Base-by-base conservation (phyloP, 2,888 invertebrate species). In the Onthophagus sagittarius region DNA sequence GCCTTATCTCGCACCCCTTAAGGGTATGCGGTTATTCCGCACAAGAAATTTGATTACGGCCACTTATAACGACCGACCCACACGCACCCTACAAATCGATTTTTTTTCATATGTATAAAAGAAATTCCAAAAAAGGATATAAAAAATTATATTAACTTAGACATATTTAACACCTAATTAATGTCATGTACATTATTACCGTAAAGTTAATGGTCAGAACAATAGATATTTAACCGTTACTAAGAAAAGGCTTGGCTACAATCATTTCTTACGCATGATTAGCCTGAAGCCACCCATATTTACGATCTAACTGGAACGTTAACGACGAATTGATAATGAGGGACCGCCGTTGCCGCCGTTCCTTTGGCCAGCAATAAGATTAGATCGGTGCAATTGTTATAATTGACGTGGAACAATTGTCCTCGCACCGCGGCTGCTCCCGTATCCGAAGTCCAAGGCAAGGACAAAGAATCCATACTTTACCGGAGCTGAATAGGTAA, bases 1-100 rank as follows among this genome's bases (percentile, higher is more conserved):
- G 76, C 76, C 77, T 77, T 77, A 77, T 77, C 77, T 76, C 73
- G 7, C 39, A 75, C 77, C 77, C 77, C 73, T 72, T 74, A 75
- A 63, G 72, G 72, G 69, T 69, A 69, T n/a, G 69, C 72, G 74
- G 73, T 74, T 75, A 74, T 74, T 72, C 75, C 69, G 74, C 71
- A 75, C 76, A 75, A 77, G 77, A 77, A 76, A 76, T 77, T 76
- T 76, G 75, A 69, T 63, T 64, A 67, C 67, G 32, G 31, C 71
- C 71, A 64, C 62, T 71, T 71, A 71, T 71, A 64, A 62, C 33
- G 32, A 15, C 33, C 33, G 33, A 33, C 33, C 33, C 14, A 70
- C 33, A 33, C 70, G 39, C 31, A 70, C 33, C 39, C 39, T 53
- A 53, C 7, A 53, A 53, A 11, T 53, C 39, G 39, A 53, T 53